Percentiles rank a stretch among this genome's conserved stretches.
Conservation (phyloP, 2,888 invertebrate genomes). For the Palloptera scutellata region DNA sequence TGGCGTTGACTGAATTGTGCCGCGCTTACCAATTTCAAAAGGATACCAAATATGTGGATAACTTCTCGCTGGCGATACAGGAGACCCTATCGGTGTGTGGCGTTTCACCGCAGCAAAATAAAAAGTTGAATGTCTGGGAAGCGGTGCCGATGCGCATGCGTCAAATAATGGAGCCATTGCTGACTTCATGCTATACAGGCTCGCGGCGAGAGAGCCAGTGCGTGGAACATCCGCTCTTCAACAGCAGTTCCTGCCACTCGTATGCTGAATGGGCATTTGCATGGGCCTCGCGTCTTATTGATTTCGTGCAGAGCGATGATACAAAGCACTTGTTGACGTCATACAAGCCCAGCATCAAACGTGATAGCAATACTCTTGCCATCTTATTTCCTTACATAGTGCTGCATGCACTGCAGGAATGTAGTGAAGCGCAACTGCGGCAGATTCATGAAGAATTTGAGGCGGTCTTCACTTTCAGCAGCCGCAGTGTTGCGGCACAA, state of each 20-base stretch:
- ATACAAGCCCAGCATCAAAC: conserved; percentile 78
- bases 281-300: conserved; percentile 77
- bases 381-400: conserved; percentile 80
- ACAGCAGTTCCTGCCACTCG: conserved; percentile 72
- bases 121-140: conserved; percentile 74
- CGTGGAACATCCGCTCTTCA: conserved; percentile 70
- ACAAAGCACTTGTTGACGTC: conserved; percentile 72
- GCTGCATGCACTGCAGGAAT: conserved; percentile 71
- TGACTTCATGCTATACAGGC: conserved; percentile 73
- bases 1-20: conserved; percentile 74
- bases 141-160: conserved; percentile 76
- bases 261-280: conserved; percentile 80
- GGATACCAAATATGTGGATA: conserved; percentile 79
- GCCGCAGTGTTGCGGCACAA: conserved; percentile 31
- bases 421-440: conserved; percentile 60
- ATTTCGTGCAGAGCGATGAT: conserved; percentile 68
- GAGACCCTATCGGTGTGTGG: conserved; percentile 78
- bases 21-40: conserved; percentile 81
- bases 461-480: conserved; percentile 65
- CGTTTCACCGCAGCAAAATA: conserved; percentile 72
- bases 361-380: conserved; percentile 75
- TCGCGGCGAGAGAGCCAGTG: conserved; percentile 54
- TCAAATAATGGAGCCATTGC: conserved; percentile 78
- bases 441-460: conserved; percentile 67
- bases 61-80: conserved; percentile 81